Evolutionary conservation across 2,113 vertebrate species (phyloP).

Genomic region (pig (Sus scrofa)): DNA sequence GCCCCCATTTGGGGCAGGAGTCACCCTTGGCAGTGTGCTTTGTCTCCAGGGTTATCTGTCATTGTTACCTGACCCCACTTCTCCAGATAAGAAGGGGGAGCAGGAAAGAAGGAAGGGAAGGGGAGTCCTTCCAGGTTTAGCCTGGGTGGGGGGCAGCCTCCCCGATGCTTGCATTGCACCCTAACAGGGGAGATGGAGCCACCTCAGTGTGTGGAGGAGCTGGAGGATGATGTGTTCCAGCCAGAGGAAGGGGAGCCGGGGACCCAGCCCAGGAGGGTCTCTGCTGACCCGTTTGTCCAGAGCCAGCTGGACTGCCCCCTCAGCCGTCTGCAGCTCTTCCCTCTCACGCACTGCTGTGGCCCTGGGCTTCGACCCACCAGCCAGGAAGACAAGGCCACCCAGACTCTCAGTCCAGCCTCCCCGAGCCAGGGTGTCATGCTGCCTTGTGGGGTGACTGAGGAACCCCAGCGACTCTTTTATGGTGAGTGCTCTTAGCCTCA

Average conservation of each 20-base stretch:
- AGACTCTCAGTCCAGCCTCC: slow-evolving; percentile 91
- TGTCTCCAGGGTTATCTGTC: background rate
- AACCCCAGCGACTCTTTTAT: slow-evolving; percentile 92
- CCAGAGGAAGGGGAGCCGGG: slow-evolving; percentile 89
- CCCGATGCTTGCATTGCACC: slow-evolving; percentile 71
- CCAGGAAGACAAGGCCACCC: slow-evolving; percentile 92
- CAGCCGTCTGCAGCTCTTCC: slow-evolving; percentile 90
- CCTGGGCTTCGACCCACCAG: slow-evolving; percentile 88
- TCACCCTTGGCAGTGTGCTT: background rate
- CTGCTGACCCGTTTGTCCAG: slow-evolving; percentile 89
- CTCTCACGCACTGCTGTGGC: slow-evolving; percentile 91
- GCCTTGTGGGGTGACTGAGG: slow-evolving; percentile 91
- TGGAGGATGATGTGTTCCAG: slow-evolving; percentile 92
- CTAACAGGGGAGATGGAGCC: slow-evolving; percentile 90
- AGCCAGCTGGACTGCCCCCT: slow-evolving; percentile 90
- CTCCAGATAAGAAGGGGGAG: background rate
- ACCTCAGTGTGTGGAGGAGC: slow-evolving; percentile 88
- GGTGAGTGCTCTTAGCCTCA: slow-evolving; percentile 87
- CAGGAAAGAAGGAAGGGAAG: background rate
- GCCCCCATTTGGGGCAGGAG: background rate
- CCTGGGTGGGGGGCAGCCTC: slow-evolving; percentile 45
- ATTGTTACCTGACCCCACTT: background rate
- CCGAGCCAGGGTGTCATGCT: slow-evolving; percentile 91
- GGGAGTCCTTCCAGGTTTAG: slow-evolving; percentile 41
- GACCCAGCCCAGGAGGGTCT: slow-evolving; percentile 88